phyloP scores from a whole-genome alignment of 2,888 invertebrate genomes.

The Labia minor region DNA sequence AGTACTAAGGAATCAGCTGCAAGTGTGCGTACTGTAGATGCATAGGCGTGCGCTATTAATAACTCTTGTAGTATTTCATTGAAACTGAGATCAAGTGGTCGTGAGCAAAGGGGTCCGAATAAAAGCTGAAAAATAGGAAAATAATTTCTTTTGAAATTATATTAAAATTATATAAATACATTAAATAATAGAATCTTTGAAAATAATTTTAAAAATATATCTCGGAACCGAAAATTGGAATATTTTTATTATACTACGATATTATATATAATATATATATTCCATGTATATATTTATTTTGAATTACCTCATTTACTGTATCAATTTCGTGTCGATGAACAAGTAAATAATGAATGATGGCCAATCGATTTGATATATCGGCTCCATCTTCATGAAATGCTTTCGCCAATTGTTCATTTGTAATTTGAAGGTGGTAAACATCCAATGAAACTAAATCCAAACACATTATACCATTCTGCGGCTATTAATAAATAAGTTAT shows the following conservation, averaged over 20 bases:
- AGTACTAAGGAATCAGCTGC: conserved; percentile 58
- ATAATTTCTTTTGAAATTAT: background rate
- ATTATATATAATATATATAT: background rate
- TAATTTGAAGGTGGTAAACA: conserved; percentile 53
- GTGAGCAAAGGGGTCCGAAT: conserved; percentile 31
- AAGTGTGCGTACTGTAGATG: conserved; percentile 58
- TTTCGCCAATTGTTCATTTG: conserved; percentile 48
- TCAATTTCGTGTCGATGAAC: conserved; percentile 66
- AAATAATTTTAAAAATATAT: too few species aligned
- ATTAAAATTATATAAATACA: conserved; percentile 36
- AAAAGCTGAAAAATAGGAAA: conserved; percentile 20
- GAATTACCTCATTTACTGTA: conserved; percentile 61
- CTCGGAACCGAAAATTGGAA: too few species aligned
- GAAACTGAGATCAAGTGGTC: conserved; percentile 50
- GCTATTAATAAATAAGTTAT: too few species aligned
- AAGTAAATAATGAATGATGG: conserved; percentile 72
- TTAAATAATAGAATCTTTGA: too few species aligned
- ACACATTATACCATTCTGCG: conserved; percentile 32
- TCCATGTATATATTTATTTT: too few species aligned
- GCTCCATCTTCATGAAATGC: conserved; percentile 21
- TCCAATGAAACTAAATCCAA: conserved; percentile 62
- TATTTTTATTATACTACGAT: conserved; percentile 8
- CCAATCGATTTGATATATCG: conserved; percentile 47
- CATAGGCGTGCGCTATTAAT: conserved; percentile 61
- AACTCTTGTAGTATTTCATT: conserved; percentile 69